A percentile compares a stretch with the other conserved stretches of the same genome.
Evolutionary conservation across 2,888 invertebrate genomes (phyloP).

Genomic region (Conchocele bisecta): DNA sequence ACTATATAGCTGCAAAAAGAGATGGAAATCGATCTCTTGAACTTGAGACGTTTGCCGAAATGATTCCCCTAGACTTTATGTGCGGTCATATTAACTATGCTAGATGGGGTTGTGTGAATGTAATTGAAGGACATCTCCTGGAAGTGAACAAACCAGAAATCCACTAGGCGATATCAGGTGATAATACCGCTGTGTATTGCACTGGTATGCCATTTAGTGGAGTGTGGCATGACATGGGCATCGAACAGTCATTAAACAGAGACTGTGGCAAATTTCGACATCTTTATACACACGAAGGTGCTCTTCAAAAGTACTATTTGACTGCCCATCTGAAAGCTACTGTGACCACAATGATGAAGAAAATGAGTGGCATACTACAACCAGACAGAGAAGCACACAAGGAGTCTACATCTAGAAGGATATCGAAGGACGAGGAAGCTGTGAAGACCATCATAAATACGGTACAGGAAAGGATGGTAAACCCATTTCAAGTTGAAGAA

Average conservation of each 20-base stretch:
- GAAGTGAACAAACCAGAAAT: conserved; percentile 3
- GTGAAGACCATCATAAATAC: not conserved
- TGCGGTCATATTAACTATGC: conserved; percentile 21
- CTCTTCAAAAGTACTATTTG: conserved; percentile 29
- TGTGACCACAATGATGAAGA: conserved; percentile 4
- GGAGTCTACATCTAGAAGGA: conserved; percentile 6
- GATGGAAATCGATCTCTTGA: conserved; percentile 11
- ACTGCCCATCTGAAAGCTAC: conserved; percentile 28
- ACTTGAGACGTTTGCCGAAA: conserved; percentile 25
- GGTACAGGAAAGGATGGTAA: conserved; percentile 16
- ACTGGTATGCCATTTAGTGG: conserved; percentile 19
- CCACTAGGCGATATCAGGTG: not conserved
- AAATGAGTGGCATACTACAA: conserved; percentile 4
- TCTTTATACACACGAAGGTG: conserved; percentile 16
- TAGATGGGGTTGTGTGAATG: conserved; percentile 16
- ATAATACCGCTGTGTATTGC: conserved; percentile 1
- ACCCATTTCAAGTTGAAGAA: conserved; percentile 26
- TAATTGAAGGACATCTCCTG: conserved; percentile 1
- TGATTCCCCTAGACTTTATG: conserved; percentile 9
- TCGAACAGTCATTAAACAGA: too few species aligned
- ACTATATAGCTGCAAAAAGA: conserved; percentile 10
- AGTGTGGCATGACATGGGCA: conserved; percentile 33
- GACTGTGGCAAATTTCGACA: conserved; percentile 29
- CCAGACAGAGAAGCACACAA: not conserved
- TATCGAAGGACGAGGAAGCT: conserved; percentile 12